Conservation (phyloP, 2,797 vertebrate genomes). For the Sylvia borin region DNA sequence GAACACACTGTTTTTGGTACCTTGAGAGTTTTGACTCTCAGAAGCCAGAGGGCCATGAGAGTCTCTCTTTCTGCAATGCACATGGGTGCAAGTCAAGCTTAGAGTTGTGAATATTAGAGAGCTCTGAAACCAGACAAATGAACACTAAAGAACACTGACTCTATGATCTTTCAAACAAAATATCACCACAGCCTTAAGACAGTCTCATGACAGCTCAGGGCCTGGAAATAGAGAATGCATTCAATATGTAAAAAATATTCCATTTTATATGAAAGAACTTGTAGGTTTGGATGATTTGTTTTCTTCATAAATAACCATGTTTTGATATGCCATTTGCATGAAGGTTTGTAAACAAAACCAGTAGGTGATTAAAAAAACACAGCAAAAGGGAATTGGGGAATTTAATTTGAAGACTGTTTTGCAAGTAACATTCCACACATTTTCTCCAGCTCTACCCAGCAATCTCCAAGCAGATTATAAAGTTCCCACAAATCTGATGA, state of each 20-base stretch:
- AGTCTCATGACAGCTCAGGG: background rate
- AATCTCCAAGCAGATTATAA: background rate
- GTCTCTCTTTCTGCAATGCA: background rate
- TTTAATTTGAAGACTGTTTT: conserved; percentile 45
- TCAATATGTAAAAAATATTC: background rate
- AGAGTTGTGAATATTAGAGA: background rate
- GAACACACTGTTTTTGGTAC: background rate
- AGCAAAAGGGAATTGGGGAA: conserved; percentile 13
- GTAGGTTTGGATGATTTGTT: conserved; percentile 1
- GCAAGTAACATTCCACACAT: conserved; percentile 17
- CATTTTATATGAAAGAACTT: background rate
- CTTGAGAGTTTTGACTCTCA: background rate
- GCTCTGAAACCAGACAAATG: background rate
- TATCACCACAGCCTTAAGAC: background rate
- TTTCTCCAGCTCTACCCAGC: background rate
- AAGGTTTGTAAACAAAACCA: conserved; percentile 19
- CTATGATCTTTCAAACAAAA: conserved; percentile 9
- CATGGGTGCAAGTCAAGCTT: background rate
- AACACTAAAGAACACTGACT: background rate
- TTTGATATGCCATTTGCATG: conserved; percentile 16
- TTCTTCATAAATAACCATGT: conserved; percentile 44
- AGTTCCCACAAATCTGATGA: background rate
- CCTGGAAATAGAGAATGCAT: background rate
- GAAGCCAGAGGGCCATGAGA: background rate
- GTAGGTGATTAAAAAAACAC: conserved; percentile 37